Base-by-base conservation (phyloP, 2,888 invertebrate species). In the Cheilosia vulpina region DNA sequence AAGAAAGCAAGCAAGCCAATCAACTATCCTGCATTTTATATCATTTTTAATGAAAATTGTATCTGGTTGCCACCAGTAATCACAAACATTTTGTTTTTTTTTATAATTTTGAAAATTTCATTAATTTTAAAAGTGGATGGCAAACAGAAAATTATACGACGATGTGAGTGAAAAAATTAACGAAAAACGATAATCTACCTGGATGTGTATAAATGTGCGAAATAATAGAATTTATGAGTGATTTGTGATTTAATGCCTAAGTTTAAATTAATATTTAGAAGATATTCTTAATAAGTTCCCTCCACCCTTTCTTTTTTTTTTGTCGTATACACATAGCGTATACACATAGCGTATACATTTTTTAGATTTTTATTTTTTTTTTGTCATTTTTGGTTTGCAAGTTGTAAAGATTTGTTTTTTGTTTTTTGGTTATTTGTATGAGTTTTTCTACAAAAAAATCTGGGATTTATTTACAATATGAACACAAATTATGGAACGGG, bases 31-130 rank as follows among this genome's bases (percentile, higher is more conserved):
- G 83, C 75, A 75, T 66, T 83, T 83, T 83, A 55, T 83, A 84
- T 84, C 84, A 84, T 84, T 84, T 84, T 80, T 19, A 84, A 84
- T 84, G 84, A 84, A 84, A 79, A 55, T 84, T 76, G 69, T 79
- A 88, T 90, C 89, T 89, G 89, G 88, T 88, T 87, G 71, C 55
- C 87, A 88, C 88, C 88, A 89, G 88, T 80, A 87, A 90, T 90
- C 90, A 90, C 90, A 90, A 89, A 88, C 89, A 88, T 47, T 63
- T 68, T 80, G 34, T 60, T 55, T 38, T 55, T 58, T 4, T 60
- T 34, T 69, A 24, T 60, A 41, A 57, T 47, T 65, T 47, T 58
- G 43, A n/a, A 69, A 58, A 34, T 58, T 52, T 38, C 13, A 38
- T 38, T 24, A 65, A 9, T 47, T 65, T 75, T 19, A 24, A 38